These are phyloP conservation scores for Hedya salicella DNA, from an alignment of 2,888 invertebrate species.

Conservation along the genomic window DNA sequence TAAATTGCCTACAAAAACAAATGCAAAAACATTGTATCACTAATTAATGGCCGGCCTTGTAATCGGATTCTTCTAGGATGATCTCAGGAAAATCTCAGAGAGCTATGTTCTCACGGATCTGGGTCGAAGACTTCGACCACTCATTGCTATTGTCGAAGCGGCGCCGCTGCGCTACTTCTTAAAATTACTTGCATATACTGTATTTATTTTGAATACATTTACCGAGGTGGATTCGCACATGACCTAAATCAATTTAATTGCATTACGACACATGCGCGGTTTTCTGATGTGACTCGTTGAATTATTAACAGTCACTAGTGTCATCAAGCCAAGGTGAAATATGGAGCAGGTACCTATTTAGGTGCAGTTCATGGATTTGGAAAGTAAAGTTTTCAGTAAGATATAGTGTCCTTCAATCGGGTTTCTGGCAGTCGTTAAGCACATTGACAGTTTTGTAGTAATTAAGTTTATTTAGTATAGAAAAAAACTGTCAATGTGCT, in stretches of 20 bases:
- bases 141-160: conserved; percentile 27
- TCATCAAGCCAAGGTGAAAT: conserved; percentile 19
- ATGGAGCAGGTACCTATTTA: background rate
- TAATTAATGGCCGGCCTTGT: conserved; percentile 29
- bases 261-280: conserved; percentile 34
- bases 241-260: conserved; percentile 38
- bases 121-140: background rate
- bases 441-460: no score
- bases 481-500: no score
- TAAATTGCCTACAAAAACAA: conserved; percentile 8
- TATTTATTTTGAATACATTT: conserved; percentile 37
- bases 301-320: conserved; percentile 20
- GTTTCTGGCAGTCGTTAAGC: background rate
- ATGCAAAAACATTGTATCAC: conserved; percentile 12
- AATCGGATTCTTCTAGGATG: conserved; percentile 22
- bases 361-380: background rate
- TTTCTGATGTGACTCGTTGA: conserved; percentile 18
- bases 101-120: conserved; percentile 38
- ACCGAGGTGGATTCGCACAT: conserved; percentile 20
- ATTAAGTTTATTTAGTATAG: no score
- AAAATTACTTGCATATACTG: conserved; percentile 31
- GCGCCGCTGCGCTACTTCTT: conserved; percentile 17
- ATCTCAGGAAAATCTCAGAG: conserved; percentile 23
- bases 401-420: background rate
- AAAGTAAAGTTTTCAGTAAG: background rate